Percentiles rank a stretch among this genome's conserved stretches.
Evolutionary conservation across 2,113 vertebrate genomes (phyloP).

Genomic region (Cynopterus brachyotis): DNA sequence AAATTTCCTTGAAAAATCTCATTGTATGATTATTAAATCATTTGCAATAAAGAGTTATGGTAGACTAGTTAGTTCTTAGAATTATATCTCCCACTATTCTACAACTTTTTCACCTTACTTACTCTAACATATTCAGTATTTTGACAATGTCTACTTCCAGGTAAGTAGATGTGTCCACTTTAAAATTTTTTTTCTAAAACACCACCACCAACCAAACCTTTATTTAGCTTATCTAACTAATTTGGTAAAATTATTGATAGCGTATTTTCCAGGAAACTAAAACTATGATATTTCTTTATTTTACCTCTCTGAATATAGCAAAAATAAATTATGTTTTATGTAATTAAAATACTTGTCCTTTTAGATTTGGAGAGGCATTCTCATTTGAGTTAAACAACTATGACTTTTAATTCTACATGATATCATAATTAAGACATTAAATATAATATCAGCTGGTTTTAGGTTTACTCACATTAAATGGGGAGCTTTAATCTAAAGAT

Average conservation of each 20-base stretch:
- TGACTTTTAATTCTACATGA: background rate
- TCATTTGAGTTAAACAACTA: background rate
- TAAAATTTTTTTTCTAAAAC: background rate
- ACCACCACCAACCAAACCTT: background rate
- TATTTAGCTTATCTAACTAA: background rate
- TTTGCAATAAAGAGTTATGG: background rate
- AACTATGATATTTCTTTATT: background rate
- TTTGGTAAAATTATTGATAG: slow-evolving; percentile 26
- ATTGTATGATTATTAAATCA: background rate
- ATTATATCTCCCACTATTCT: background rate
- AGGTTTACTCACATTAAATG: background rate
- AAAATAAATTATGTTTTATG: background rate
- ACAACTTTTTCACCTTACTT: background rate
- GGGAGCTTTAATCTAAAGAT: background rate
- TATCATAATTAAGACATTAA: background rate
- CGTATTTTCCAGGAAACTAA: background rate
- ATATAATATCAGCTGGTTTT: background rate
- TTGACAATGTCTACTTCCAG: background rate
- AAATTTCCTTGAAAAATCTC: background rate
- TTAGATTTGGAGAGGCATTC: background rate
- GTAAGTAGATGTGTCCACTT: background rate
- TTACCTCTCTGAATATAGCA: background rate
- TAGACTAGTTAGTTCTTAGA: background rate
- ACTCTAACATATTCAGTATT: background rate
- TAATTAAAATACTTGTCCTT: background rate